Evolutionary conservation across 2,797 vertebrate species (phyloP).

Genomic region (Dipus sagitta): DNA sequence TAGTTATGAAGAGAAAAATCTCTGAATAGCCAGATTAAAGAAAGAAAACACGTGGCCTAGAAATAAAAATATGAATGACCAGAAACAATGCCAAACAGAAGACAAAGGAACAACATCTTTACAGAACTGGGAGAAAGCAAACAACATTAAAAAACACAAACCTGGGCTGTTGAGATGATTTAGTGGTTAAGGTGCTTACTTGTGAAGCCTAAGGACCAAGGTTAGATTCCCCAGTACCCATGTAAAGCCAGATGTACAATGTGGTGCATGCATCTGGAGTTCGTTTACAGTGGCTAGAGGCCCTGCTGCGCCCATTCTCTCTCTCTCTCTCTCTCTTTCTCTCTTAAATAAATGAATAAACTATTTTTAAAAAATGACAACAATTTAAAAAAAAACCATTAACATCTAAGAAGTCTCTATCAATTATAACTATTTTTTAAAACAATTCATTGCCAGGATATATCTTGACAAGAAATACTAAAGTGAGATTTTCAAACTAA

Average conservation of each 20-base stretch:
- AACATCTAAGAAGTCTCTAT: background rate
- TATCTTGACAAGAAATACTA: conserved; percentile 22
- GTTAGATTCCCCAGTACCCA: no score
- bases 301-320: no score
- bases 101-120: background rate
- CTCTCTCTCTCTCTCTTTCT: no score
- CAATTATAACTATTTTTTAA: background rate
- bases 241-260: no score
- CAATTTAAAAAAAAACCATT: background rate
- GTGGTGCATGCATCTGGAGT: no score
- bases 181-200: no score
- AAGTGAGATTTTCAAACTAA: background rate
- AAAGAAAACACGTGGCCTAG: background rate
- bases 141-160: background rate
- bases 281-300: no score
- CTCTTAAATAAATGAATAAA: no score
- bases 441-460: conserved; percentile 7
- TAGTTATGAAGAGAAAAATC: conserved; percentile 19
- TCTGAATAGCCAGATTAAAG: background rate
- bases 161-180: no score
- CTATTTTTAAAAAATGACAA: no score
- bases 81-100: conserved; percentile 32
- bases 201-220: no score
- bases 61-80: conserved; percentile 32
- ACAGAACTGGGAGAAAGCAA: background rate